Evolutionary conservation across 2,113 vertebrate species (phyloP), one percentile per base, ranked within the genome.

Genomic region (Atractosteus spatula): DNA sequence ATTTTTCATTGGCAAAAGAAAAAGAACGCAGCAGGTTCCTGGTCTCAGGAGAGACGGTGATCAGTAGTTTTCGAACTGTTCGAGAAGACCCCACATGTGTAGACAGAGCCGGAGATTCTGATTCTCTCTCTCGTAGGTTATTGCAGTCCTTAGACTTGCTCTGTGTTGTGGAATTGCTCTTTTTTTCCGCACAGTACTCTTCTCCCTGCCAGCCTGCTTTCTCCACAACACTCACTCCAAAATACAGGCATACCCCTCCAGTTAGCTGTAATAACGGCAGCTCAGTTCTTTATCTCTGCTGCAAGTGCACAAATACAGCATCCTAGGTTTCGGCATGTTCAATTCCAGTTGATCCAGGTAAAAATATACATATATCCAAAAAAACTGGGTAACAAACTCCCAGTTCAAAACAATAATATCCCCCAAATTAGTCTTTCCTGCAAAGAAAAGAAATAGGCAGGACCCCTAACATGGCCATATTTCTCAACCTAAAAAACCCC

Each of bases 1-100:
- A 57, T 71, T 82, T 81, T 78, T 78, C 71, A 85, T 84, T 87
- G 84, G 85, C 84, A 83, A 80, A 86, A 78, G 74, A 75, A 56
- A 71, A 54, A 76, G 83, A 71, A 77, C 76, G 16, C 54, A 75
- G 70, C 74, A 73, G 70, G 75, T 70, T 77, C 76, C 83, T 65
- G 70, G 79, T 77, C 80, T 83, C 84, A 86, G 77, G 76, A 55
- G 80, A 85, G 68, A 66, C 61, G 66, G 72, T 51, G 70, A 84
- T 87, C 86, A 90, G 87, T 88, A 88, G 87, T 84, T 78, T 41
- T 54, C 55, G 54, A 42, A 67, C 7, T 4, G 7, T 13, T 41
- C 41, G n/a, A 11, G 6, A 8, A 43, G 29, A 41, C 47, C 42
- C 63, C 62, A 14, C 59, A 63, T 41, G 45, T 55, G 61, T 55